Percentiles rank a stretch among this genome's conserved stretches.
Evolutionary conservation across 2,113 vertebrate genomes (phyloP).

Genomic region (Gavialis gangeticus): DNA sequence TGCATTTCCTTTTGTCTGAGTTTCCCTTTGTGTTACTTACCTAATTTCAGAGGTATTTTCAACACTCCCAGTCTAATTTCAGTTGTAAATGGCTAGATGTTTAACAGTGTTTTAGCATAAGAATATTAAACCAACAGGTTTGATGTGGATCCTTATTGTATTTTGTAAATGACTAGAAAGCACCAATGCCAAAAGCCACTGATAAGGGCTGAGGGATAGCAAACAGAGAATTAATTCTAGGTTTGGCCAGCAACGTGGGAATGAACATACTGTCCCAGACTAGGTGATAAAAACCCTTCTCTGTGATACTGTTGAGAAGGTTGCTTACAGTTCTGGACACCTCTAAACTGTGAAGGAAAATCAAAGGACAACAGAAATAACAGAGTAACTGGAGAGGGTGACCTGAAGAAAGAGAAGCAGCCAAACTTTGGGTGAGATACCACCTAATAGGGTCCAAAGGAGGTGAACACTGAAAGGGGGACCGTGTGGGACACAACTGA

Average conservation of each 20-base stretch:
- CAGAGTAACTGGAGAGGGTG: accelerated
- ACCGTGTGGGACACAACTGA: background rate
- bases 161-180: background rate
- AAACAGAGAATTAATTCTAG: background rate
- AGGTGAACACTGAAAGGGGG: background rate
- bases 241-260: accelerated
- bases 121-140: accelerated
- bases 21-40: accelerated
- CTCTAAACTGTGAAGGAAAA: accelerated
- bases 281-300: accelerated
- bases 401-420: background rate
- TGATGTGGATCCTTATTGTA: accelerated
- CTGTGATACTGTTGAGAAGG: background rate
- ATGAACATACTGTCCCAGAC: accelerated
- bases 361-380: no score
- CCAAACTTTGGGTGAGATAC: accelerated
- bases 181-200: accelerated
- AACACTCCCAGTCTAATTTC: accelerated
- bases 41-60: background rate
- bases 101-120: accelerated
- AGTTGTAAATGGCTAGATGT: accelerated
- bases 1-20: accelerated
- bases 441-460: background rate
- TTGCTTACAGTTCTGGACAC: background rate
- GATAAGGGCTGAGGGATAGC: accelerated